Evolutionary conservation across 2,888 invertebrate genomes (phyloP).

Genomic region (Incurvaria masculella): DNA sequence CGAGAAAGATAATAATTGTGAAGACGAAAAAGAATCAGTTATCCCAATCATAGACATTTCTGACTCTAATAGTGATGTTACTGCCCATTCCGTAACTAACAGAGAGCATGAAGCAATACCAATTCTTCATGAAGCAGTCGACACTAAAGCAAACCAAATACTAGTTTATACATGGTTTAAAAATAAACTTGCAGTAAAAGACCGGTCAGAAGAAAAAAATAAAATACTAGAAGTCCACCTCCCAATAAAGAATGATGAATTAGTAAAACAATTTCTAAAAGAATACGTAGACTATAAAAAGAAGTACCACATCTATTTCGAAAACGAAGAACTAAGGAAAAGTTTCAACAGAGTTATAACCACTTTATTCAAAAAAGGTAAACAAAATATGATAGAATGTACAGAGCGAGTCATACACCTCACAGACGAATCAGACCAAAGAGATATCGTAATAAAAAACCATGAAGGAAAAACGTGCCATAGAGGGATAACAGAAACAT

Average conservation of each 20-base stretch:
- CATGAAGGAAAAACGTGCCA: slow-evolving; percentile 14
- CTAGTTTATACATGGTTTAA: too few relatives aligned
- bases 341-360: slow-evolving; percentile 12
- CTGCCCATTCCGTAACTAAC: too few relatives aligned
- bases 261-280: slow-evolving; percentile 18
- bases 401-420: slow-evolving; percentile 13
- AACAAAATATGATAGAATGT: slow-evolving; percentile 16
- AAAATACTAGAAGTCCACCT: slow-evolving; percentile 15
- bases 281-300: slow-evolving; percentile 16
- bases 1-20: too few relatives aligned
- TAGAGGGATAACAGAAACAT: slow-evolving; percentile 14
- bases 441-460: slow-evolving; percentile 10
- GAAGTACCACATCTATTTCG: slow-evolving; percentile 18
- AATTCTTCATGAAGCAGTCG: slow-evolving; percentile 17
- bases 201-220: slow-evolving; percentile 16
- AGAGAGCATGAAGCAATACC: slow-evolving; percentile 7
- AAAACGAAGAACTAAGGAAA: slow-evolving; percentile 4
- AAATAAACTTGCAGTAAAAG: slow-evolving; percentile 12
- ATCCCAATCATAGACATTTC: background rate
- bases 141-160: slow-evolving; percentile 19
- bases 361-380: slow-evolving; percentile 15
- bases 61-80: too few relatives aligned
- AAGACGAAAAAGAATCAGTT: background rate
- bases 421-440: slow-evolving; percentile 11
- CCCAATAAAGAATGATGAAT: slow-evolving; percentile 15